Base-by-base conservation (phyloP, 2,797 vertebrate genomes). In the Amblyopsis hoosieri region DNA sequence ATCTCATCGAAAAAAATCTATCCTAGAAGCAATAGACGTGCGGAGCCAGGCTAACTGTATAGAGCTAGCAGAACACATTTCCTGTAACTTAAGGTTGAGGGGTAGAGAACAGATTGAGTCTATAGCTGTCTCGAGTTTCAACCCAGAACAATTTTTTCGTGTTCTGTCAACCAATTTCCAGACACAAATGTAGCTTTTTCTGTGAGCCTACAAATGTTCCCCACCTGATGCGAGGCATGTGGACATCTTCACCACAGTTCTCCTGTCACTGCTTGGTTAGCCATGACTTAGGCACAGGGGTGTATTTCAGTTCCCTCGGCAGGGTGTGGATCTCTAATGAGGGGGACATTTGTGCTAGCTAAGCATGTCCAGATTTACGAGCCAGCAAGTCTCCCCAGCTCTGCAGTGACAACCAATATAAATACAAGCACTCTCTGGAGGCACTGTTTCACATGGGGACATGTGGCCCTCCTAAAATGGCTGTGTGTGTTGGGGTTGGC, bases 311-410 rank as follows among this genome's bases (percentile, higher is more conserved):
- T 50, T 61, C 60, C 48, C 69, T 78, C 60, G 67, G 77, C 76
- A 69, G 83, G 69, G 67, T 53, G 76, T 79, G 71, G 57, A 77
- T 73, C 80, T 71, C 81, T 87, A 88, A 88, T 85, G 86, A 88
- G 79, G 81, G 75, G 69, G 69, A 80, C 57, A 81, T 85, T 87
- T 87, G 78, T 85, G 87, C 86, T 89, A 78, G 76, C 78, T 86
- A 85, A 91, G 90, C 87, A 88, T 42, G 75, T 67, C 53, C 75
- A 80, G 82, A 86, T 88, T 88, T 89, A 90, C 80, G 85, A 87
- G 83, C 58, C 80, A 79, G 74, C 61, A 66, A 64, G 69, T 66
- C 68, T 81, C 69, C 74, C 72, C 77, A 84, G 82, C 74, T 68
- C 78, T 55, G 60, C 78, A 76, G 71, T 85, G 84, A 87, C 85